These are phyloP conservation scores for Phenganax stokvisi DNA, from an alignment of 92 coral and sea anemone species.

Conservation along the genomic window DNA sequence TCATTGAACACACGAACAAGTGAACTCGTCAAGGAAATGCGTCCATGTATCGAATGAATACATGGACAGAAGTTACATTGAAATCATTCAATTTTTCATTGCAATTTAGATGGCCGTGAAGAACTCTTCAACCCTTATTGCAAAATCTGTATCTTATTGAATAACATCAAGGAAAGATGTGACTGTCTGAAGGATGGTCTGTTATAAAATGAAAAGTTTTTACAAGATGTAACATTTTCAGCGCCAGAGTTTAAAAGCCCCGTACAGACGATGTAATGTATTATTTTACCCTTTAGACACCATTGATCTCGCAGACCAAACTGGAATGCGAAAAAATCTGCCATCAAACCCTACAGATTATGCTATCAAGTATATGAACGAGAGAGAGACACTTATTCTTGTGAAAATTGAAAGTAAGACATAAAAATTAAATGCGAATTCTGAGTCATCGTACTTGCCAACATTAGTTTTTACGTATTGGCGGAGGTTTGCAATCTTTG, in stretches of 20 bases:
- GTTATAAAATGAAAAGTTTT: background rate
- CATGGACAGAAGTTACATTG: background rate
- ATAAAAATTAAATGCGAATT: background rate
- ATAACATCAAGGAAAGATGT: slow-evolving; percentile 86
- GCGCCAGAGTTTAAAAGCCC: too few relatives aligned
- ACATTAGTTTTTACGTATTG: background rate
- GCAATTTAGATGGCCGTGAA: slow-evolving; percentile 62
- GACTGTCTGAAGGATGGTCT: slow-evolving; percentile 89
- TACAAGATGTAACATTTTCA: too few relatives aligned
- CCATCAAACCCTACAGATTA: slow-evolving; percentile 71
- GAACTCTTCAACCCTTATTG: slow-evolving; percentile 93
- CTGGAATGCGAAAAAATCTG: slow-evolving; percentile 77
- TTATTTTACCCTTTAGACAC: slow-evolving; percentile 48
- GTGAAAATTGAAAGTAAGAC: slow-evolving; percentile 85
- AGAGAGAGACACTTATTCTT: slow-evolving; percentile 77
- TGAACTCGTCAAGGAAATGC: background rate
- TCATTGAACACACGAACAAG: too few relatives aligned
- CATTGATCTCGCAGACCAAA: slow-evolving; percentile 85
- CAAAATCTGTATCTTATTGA: slow-evolving; percentile 66
- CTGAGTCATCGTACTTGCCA: background rate
- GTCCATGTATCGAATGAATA: background rate
- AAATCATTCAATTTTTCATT: background rate
- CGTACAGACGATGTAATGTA: too few relatives aligned
- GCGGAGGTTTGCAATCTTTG: background rate
- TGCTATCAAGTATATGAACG: slow-evolving; percentile 72